Percentiles rank a stretch among this genome's conserved stretches.
These are phyloP conservation scores for Avahi laniger DNA, from an alignment of 2,797 vertebrate genomes.

Conservation along the genomic window DNA sequence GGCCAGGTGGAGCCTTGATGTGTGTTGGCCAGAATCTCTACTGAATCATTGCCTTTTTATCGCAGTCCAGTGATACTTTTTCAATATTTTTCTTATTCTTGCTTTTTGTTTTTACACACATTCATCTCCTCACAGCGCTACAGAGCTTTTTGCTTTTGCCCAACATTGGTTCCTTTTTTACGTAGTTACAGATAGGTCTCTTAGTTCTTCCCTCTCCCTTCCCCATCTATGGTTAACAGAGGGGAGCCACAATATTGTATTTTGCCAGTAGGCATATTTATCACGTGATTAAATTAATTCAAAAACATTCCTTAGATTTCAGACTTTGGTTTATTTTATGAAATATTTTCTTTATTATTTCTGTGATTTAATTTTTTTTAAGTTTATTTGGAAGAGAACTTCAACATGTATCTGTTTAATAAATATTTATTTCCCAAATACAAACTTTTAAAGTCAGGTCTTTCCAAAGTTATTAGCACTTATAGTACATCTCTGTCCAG, in stretches of 20 bases:
- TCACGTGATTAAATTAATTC: neutral
- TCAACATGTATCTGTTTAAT: constrained; percentile 61
- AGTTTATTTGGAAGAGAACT: constrained; percentile 20
- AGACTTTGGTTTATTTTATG: constrained; percentile 28
- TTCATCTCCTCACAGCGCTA: neutral
- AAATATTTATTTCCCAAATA: constrained; percentile 70
- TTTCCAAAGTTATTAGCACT: constrained; percentile 71
- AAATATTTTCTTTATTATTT: constrained; percentile 48
- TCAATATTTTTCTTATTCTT: neutral
- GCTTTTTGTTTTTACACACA: neutral
- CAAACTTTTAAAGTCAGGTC: constrained; percentile 68
- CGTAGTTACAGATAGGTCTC: neutral
- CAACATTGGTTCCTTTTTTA: neutral
- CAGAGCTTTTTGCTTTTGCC: neutral
- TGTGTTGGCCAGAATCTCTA: neutral
- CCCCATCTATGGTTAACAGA: neutral
- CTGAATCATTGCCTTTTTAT: neutral
- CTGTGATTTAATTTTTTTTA: neutral
- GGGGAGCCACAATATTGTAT: neutral
- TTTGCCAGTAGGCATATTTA: constrained; percentile 15
- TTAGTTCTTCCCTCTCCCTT: neutral
- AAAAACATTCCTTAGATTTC: neutral
- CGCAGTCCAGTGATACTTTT: neutral
- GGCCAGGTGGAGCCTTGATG: neutral
- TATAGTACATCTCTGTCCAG: constrained; percentile 58